Evolutionary conservation across 2,797 vertebrate genomes (phyloP).

Genomic region (Channallabes apus): DNA sequence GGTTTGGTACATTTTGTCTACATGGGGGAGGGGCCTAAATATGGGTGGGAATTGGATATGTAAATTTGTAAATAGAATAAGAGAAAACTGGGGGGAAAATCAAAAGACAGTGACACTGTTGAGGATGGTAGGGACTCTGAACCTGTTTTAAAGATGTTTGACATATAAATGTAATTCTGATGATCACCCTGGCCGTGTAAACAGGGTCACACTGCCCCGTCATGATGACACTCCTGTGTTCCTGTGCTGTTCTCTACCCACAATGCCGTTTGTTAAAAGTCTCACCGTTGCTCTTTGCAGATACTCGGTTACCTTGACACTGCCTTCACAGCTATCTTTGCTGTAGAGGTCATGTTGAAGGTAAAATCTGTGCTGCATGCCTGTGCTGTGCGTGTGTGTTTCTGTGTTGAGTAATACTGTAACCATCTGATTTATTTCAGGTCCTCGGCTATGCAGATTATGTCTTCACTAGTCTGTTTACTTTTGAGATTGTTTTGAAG

Average conservation of each 20-base stretch:
- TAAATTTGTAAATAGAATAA: too few relatives aligned
- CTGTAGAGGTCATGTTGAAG: constrained; percentile 90
- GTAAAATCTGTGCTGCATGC: constrained; percentile 81
- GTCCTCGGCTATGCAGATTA: constrained; percentile 90
- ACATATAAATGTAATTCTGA: too few relatives aligned
- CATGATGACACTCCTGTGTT: neutral
- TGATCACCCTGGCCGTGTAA: neutral
- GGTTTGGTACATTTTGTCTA: too few relatives aligned
- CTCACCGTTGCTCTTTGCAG: constrained; percentile 84
- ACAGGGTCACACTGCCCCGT: neutral
- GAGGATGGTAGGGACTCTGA: too few relatives aligned
- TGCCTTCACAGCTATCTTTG: constrained; percentile 93
- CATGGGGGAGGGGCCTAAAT: too few relatives aligned
- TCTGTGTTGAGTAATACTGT: constrained; percentile 84
- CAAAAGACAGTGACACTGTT: too few relatives aligned
- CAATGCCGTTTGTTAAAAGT: constrained; percentile 65
- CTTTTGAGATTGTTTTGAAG: constrained; percentile 94
- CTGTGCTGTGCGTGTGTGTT: constrained; percentile 73
- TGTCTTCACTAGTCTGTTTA: constrained; percentile 92
- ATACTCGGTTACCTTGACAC: constrained; percentile 94
- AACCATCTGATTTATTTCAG: constrained; percentile 89
- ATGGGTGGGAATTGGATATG: too few relatives aligned
- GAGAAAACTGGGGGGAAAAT: too few relatives aligned
- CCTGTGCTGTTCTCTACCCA: neutral
- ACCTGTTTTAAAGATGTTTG: too few relatives aligned